Base-by-base conservation (phyloP, 2,888 invertebrate species). In the Ochlodes sylvanus region DNA sequence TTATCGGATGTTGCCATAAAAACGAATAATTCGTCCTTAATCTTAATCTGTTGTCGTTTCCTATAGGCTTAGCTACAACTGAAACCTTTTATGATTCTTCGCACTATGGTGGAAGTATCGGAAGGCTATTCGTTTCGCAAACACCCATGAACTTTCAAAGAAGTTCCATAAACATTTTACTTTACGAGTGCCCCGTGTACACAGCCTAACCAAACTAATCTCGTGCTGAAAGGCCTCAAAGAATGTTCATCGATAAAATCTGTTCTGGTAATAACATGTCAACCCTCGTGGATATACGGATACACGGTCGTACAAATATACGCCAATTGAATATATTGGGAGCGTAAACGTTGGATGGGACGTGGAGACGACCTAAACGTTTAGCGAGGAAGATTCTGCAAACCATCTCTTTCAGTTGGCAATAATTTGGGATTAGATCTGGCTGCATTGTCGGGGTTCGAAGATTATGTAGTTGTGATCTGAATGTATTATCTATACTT, bases 201-300 rank as follows among this genome's bases (percentile, higher is more conserved):
- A 61, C 56, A 69, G 62, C 62, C 62, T 69, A 66, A 66, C 55
- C 61, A 69, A 69, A 69, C 65, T 66, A 65, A 69, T 69, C 41
- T 62, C 21, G 57, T 2, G 17, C 47, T 50, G 38, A 63, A 56
- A 63, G 54, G 21, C 27, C 47, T 44, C 47, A 44, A 19, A 15
- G 55, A 56, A 34, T 65, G 62, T 65, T n/a, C 47, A 55, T 32
- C 55, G 69, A 67, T 67, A 70, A 65, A 68, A 70, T 70, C 62
- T 69, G 65, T 57, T 64, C 61, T 67, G 63, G 70, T 64, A 70
- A 67, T 63, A 69, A 66, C 70, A 50, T 56, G 69, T 55, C 68
- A 70, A 57, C 61, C 61, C 70, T 60, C 38, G n/a, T n/a, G 61
- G 68, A 63, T 63, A 58, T 68, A 68, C 50, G 50, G 47, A 60